Base-by-base conservation (phyloP, 2,888 invertebrate species). In the Nymphalis urticae region DNA sequence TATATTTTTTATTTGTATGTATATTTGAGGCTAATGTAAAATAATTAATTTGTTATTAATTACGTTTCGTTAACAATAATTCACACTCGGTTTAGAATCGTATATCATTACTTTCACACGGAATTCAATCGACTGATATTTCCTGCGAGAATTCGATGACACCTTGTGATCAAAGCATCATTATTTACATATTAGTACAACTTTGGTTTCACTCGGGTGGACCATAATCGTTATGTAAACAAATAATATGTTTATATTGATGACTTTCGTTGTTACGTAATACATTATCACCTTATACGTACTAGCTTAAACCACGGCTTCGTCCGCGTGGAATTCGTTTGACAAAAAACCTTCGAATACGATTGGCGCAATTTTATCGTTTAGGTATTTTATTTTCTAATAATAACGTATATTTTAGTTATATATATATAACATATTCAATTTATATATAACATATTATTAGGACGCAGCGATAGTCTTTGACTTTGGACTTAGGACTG, bases 151-250 rank as follows among this genome's bases (percentile, higher is more conserved):
- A 70, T 75, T 75, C 71, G 74, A 73, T 70, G 76, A 80, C 84
- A 83, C 84, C 81, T 80, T 80, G 81, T 79, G 79, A 89, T 89
- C 85, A 89, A 85, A 84, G 76, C 67, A 74, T 78, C 88, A 89
- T 90, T 90, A 90, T 72, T 70, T 73, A 69, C 59, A 69, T 75
- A 73, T 76, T 75, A 68, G 70, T 69, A 54, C 64, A 68, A 73
- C 60, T 59, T 68, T 59, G 64, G 47, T 62, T 66, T 63, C 42
- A 62, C 61, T 51, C 53, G 32, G 32, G n/a, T 54, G 51, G 42
- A 36, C 17, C n/a, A 56, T 4, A 17, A 42, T 50, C 51, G 48
- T 64, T 62, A 67, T 59, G 53, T 64, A 50, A 48, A 66, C 21
- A 62, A 66, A 42, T 58, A 61, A 62, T 62, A 27, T 66, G 53